Base-by-base conservation (phyloP, 2,888 invertebrate genomes). In the Octodonta nipae region DNA sequence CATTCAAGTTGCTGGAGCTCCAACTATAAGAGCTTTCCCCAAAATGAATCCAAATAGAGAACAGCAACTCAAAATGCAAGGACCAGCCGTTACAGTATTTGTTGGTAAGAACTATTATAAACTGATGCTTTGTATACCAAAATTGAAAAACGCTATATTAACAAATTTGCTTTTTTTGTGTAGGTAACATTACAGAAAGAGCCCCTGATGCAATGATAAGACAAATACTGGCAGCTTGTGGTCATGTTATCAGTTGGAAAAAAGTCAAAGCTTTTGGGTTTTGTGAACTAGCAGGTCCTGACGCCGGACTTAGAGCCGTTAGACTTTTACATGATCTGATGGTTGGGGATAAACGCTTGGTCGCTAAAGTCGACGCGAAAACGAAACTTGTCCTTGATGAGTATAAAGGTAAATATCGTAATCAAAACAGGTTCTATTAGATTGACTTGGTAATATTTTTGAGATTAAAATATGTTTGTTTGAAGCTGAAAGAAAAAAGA, bases 251-350 rank as follows among this genome's bases (percentile, higher is more conserved):
- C 8, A 86, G 83, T 49, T 99, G 98, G 98, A 96, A 96, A 64
- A 73, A 96, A 37, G 93, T 96, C 11, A 88, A 91, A 58, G 89
- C 88, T 2, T 96, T 96, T 64, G 96, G 96, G 6, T 98, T 96
- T 67, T 92, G 95, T 66, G 96, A 96, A 67, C 89, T 88, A 63
- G 88, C 86, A 44, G 82, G 86, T 36, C 93, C 96, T 11, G 92
- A 93, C 64, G 86, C 93, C 12, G 96, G 95, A 24, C 68, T 96
- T 46, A 72, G 96, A 43, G 92, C 95, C 44, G 89, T 98, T 42
- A 67, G 89, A 26, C 67, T 98, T 43, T 70, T 99, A 15, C 91
- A 95, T 64, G 89, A 91, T 50, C 78, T 89, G 61, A 78, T 81
- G 60, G 78, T 99, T 31, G 89, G 87, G 35, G 93, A 89, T 47